Evolutionary conservation across 2,888 invertebrate genomes (phyloP).

Genomic region (Parnassius mnemosyne): DNA sequence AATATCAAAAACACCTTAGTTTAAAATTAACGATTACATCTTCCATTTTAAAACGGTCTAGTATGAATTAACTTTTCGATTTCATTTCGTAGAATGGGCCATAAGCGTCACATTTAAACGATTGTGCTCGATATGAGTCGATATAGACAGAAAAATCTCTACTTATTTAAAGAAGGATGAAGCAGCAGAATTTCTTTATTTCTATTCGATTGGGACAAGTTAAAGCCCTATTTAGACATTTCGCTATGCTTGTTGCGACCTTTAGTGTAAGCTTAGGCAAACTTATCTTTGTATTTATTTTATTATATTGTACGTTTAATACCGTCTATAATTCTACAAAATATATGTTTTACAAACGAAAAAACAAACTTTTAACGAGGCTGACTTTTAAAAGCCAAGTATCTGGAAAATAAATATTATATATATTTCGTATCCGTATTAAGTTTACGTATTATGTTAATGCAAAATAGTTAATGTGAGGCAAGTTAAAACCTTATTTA

Average conservation of each 20-base stretch:
- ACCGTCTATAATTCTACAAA: constrained; percentile 36
- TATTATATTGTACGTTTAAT: constrained; percentile 51
- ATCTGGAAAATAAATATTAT: not conserved
- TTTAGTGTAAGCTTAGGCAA: constrained; percentile 44
- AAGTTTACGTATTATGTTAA: too few relatives aligned
- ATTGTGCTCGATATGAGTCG: constrained; percentile 49
- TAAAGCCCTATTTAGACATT: constrained; percentile 41
- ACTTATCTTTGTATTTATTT: constrained; percentile 48
- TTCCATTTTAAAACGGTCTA: constrained; percentile 14
- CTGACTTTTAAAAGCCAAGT: not conserved
- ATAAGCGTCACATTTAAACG: constrained; percentile 39
- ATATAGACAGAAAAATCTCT: constrained; percentile 53
- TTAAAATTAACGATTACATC: not conserved
- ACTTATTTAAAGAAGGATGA: constrained; percentile 62
- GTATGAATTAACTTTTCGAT: constrained; percentile 41
- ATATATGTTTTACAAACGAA: constrained; percentile 5
- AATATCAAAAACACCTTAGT: too few relatives aligned
- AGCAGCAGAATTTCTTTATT: constrained; percentile 58
- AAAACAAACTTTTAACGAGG: not conserved
- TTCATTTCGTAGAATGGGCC: constrained; percentile 51
- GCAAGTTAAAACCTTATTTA: constrained; percentile 41
- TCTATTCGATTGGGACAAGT: constrained; percentile 50
- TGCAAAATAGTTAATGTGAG: constrained; percentile 29
- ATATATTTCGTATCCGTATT: too few relatives aligned
- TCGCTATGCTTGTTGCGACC: constrained; percentile 44